These are phyloP conservation scores for Epicampocera succincta DNA, from an alignment of 2,888 invertebrate genomes.

Conservation along the genomic window DNA sequence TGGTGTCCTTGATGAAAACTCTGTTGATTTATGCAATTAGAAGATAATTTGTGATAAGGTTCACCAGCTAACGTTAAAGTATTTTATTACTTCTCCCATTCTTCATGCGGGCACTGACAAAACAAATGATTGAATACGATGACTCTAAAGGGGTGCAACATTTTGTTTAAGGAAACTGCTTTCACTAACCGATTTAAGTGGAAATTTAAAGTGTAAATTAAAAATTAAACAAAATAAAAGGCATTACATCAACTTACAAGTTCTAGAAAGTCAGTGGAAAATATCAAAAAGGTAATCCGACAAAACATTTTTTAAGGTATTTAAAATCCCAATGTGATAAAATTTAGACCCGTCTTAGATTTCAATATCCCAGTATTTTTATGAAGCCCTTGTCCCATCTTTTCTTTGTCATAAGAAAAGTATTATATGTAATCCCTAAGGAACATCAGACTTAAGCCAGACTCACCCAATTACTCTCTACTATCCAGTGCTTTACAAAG, in stretches of 20 bases:
- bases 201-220: not conserved
- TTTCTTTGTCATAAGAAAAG: no score
- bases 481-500: no score
- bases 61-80: conserved; percentile 23
- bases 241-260: conserved; percentile 50
- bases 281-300: conserved; percentile 7
- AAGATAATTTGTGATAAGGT: conserved; percentile 30
- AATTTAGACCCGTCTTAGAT: no score
- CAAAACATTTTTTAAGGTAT: not conserved
- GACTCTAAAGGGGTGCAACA: conserved; percentile 46
- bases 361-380: no score
- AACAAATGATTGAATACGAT: conserved; percentile 35
- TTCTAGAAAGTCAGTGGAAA: conserved; percentile 41
- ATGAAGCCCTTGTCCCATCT: no score
- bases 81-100: conserved; percentile 30
- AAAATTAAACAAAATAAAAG: conserved; percentile 58
- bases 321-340: not conserved
- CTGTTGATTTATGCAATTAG: conserved; percentile 64
- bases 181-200: not conserved
- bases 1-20: conserved; percentile 62
- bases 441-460: no score
- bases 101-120: conserved; percentile 2
- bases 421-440: no score
- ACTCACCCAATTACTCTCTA: no score
- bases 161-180: conserved; percentile 2